These are phyloP conservation scores for Oreohelix idahoensis DNA, from an alignment of 1,140 invertebrate genomes.

Conservation along the genomic window DNA sequence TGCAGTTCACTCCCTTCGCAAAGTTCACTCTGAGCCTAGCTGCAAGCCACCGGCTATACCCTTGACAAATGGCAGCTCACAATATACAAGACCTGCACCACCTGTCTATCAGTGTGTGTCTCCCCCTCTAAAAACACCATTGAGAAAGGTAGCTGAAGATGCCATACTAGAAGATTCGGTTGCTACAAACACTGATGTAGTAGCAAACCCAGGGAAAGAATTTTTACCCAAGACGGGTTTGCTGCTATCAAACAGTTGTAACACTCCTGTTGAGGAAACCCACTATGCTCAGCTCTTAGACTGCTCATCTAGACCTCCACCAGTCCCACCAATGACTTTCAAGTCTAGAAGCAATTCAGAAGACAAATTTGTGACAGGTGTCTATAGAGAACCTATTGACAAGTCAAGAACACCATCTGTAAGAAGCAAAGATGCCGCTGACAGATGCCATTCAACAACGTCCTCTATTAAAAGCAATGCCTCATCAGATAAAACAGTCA, in stretches of 20 bases:
- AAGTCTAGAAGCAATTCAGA: conserved; percentile 38
- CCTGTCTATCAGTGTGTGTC: conserved; percentile 55
- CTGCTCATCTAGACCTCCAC: conserved; percentile 27
- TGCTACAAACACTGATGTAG: background rate
- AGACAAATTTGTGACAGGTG: conserved; percentile 64
- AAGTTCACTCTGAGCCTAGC: conserved; percentile 45
- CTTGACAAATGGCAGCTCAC: conserved; percentile 1
- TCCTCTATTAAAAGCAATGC: conserved; percentile 53
- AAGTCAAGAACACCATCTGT: conserved; percentile 48
- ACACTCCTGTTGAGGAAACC: background rate
- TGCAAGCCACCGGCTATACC: conserved; percentile 34
- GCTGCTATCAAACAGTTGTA: background rate
- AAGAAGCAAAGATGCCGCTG: conserved; percentile 47
- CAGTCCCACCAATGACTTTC: background rate
- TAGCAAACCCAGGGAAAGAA: background rate
- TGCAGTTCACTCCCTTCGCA: conserved; percentile 39
- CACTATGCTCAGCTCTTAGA: conserved; percentile 46
- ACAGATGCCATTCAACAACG: conserved; percentile 42
- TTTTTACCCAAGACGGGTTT: background rate
- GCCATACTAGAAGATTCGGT: background rate
- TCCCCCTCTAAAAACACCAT: conserved; percentile 47
- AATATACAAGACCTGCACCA: conserved; percentile 53
- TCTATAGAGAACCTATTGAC: conserved; percentile 64
- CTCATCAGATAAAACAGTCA: conserved; percentile 39
- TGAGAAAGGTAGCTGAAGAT: conserved; percentile 50